phyloP scores from a whole-genome alignment of 2,888 invertebrate species.

The Graphium colonna region DNA sequence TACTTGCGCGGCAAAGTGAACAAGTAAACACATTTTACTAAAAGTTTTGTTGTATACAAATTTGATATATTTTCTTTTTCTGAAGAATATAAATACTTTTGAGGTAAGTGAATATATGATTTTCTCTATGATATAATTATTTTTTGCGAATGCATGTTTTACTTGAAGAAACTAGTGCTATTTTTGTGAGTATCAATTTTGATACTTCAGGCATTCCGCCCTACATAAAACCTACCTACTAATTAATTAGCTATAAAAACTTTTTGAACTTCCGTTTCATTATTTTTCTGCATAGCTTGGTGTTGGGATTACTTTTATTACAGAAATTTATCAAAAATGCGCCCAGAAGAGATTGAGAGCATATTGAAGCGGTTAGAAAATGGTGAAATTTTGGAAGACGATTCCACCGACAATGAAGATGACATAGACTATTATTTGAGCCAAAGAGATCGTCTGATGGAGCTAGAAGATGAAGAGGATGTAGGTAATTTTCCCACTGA shows the following conservation, averaged over 20 bases:
- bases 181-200: conserved; percentile 37
- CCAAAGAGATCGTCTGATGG: conserved; percentile 37
- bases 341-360: no score
- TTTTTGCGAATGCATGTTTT: conserved; percentile 17
- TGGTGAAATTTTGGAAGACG: no score
- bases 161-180: conserved; percentile 34
- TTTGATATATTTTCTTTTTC: conserved; percentile 36
- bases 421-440: no score
- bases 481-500: no score
- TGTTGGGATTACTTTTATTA: conserved; percentile 1
- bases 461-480: conserved; percentile 38
- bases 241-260: background rate
- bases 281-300: no score
- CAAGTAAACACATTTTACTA: conserved; percentile 32
- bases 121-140: background rate
- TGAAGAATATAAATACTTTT: conserved; percentile 34
- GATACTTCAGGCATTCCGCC: conserved; percentile 37
- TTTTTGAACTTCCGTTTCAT: background rate
- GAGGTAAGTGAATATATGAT: conserved; percentile 34
- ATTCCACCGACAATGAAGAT: conserved; percentile 27
- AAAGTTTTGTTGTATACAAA: conserved; percentile 35
- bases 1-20: conserved; percentile 30
- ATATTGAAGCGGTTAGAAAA: background rate
- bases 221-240: background rate
- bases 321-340: background rate